A percentile compares a stretch with the other conserved stretches of the same genome.
Evolutionary conservation across 2,888 invertebrate species (phyloP).

Genomic region (Nudaria mundana): DNA sequence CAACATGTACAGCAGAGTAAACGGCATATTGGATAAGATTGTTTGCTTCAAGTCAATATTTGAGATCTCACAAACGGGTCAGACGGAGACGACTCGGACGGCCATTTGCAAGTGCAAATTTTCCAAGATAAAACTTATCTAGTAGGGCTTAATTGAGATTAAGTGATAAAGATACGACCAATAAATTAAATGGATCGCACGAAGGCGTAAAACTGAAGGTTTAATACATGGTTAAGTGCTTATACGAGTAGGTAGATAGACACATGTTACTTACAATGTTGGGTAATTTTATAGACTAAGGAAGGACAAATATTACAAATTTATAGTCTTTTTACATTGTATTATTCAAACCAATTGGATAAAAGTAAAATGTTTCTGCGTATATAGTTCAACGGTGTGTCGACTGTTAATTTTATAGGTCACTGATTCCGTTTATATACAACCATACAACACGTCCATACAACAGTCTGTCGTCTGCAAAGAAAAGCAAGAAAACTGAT

Average conservation of each 20-base stretch:
- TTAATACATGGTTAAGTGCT: slow-evolving; percentile 22
- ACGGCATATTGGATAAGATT: slow-evolving; percentile 68
- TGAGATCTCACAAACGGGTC: slow-evolving; percentile 71
- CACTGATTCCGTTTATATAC: no score
- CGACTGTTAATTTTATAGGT: neutral
- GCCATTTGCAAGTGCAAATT: slow-evolving; percentile 76
- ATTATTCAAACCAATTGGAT: neutral
- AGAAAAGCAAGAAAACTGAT: neutral
- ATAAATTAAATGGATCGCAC: slow-evolving; percentile 36
- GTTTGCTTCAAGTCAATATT: slow-evolving; percentile 72
- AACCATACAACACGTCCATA: no score
- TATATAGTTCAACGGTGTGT: neutral
- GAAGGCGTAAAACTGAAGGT: slow-evolving; percentile 35
- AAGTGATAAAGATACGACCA: slow-evolving; percentile 49
- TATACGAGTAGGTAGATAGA: no score
- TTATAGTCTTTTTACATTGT: neutral
- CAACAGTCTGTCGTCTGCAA: no score
- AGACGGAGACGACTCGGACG: slow-evolving; percentile 56
- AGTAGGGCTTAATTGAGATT: slow-evolving; percentile 63
- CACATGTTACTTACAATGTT: no score
- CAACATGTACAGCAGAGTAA: slow-evolving; percentile 59
- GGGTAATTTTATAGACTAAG: no score
- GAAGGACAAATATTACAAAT: neutral
- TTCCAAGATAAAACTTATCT: slow-evolving; percentile 76
- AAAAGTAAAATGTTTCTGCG: neutral